A percentile compares a stretch with the other conserved stretches of the same genome.
Evolutionary conservation across 2,888 invertebrate species (phyloP).

Genomic region (Escarpia spicata): DNA sequence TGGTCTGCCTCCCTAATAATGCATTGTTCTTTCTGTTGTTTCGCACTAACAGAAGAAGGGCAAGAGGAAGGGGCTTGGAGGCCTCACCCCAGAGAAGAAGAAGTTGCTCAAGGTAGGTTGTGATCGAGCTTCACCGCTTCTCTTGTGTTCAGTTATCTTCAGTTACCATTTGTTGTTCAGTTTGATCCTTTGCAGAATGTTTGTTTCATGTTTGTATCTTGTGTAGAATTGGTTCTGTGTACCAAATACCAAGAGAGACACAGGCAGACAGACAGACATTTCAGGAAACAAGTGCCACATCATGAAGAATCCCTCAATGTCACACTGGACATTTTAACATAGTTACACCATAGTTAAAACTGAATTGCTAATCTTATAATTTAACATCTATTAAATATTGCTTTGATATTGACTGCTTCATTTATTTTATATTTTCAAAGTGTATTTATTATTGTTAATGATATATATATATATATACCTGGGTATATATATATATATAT

Average conservation of each 20-base stretch:
- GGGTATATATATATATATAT: too few relatives aligned
- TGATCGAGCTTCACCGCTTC: background rate
- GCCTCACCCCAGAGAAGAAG: conserved; percentile 40
- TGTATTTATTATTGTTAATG: background rate
- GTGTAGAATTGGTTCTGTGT: background rate
- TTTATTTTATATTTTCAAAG: background rate
- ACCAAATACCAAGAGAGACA: background rate
- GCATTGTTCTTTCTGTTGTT: conserved; percentile 16
- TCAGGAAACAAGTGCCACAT: background rate
- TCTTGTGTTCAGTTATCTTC: background rate
- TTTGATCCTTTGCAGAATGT: background rate
- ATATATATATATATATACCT: too few relatives aligned
- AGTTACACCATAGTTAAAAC: background rate
- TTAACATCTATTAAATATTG: background rate
- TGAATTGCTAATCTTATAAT: background rate
- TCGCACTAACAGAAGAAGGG: conserved; percentile 33
- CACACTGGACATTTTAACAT: background rate
- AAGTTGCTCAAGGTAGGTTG: conserved; percentile 37
- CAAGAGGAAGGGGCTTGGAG: conserved; percentile 43
- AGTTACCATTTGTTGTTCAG: background rate
- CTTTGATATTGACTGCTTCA: background rate
- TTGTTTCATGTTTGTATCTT: background rate
- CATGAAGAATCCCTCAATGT: background rate
- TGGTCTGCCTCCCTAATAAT: background rate
- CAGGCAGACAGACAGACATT: background rate